Evolutionary conservation across 2,113 vertebrate genomes (phyloP).

Genomic region (Trematocara macrostoma): DNA sequence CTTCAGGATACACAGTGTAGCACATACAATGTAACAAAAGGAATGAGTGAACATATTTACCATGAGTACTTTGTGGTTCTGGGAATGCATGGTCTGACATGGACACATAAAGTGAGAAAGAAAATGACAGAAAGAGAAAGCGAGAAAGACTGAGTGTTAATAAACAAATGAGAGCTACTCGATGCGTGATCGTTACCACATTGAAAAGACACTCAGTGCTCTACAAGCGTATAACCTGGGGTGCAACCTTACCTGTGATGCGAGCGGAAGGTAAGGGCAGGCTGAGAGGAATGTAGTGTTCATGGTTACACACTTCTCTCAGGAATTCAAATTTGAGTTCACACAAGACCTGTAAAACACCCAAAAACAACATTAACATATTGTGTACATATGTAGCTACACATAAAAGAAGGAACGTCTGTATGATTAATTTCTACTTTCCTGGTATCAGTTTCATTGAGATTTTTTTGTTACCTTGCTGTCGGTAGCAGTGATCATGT

Average conservation of each 20-base stretch:
- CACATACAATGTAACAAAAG: not conserved
- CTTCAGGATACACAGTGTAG: not conserved
- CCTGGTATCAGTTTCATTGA: not conserved
- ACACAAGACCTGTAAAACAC: conserved; percentile 76
- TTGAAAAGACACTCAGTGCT: not conserved
- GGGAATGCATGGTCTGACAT: conserved; percentile 69
- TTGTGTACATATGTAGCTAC: not conserved
- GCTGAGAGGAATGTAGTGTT: conserved; percentile 93
- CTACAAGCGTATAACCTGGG: not conserved
- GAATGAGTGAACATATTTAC: conserved; percentile 64
- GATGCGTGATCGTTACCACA: conserved; percentile 21
- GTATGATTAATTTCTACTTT: not conserved
- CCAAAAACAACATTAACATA: not conserved
- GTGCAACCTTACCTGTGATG: conserved; percentile 50
- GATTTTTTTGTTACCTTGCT: conserved; percentile 78
- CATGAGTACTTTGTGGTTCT: conserved; percentile 69
- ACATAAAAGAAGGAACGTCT: not conserved
- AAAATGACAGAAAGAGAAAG: conserved; percentile 3
- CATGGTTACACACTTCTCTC: conserved; percentile 93
- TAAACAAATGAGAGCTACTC: conserved; percentile 34
- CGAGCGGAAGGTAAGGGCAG: conserved; percentile 85
- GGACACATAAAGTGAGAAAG: conserved; percentile 31
- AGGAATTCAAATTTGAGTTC: conserved; percentile 96
- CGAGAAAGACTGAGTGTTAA: conserved; percentile 32
- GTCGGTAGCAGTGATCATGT: conserved; percentile 87